Base-by-base conservation (phyloP, 2,888 invertebrate species). In the Euzetes globulus region DNA sequence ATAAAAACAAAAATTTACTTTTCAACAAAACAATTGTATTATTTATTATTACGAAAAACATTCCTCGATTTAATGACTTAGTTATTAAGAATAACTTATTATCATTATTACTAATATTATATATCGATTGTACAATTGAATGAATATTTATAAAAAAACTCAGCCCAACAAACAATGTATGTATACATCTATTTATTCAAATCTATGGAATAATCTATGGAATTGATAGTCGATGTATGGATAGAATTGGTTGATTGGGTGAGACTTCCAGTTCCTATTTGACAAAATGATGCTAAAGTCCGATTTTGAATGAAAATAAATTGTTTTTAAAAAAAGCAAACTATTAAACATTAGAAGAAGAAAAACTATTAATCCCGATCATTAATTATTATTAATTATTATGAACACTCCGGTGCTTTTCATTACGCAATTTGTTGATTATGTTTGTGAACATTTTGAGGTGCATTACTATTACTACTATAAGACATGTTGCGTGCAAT, bases 261-360 rank as follows among this genome's bases (percentile, higher is more conserved):
- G 68, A 37, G 68, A 68, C 68, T n/a, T 68, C 68, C 68, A 68
- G 68, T 68, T 68, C 68, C 68, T 68, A 68, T 68, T 60, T 68
- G 41, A 68, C 17, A 33, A 33, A 37, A 65, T 45, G 68, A 68
- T 45, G 22, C 68, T 37, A 29, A 29, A 37, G 68, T 41, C 45
- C n/a, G 68, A 68, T 68, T 25, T 68, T 41, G 22, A 60, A 60
- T 60, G 22, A 60, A 29, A 45, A 45, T n/a, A 45, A 68, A 45
- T 68, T 41, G 65, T 65, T 65, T 58, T 25, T 65, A 65, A 65
- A 45, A n/a, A n/a, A 37, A 68, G 37, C 45, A 68, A 68, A 68
- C 33, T 58, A 33, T n/a, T 63, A 63, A 60, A 29, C 22, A 60
- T 60, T 60, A 60, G 60, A 27, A 27, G 29, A 60, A 19, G 19